Conservation (phyloP, 1,140 invertebrate genomes). For the Neuroterus valhalla region DNA sequence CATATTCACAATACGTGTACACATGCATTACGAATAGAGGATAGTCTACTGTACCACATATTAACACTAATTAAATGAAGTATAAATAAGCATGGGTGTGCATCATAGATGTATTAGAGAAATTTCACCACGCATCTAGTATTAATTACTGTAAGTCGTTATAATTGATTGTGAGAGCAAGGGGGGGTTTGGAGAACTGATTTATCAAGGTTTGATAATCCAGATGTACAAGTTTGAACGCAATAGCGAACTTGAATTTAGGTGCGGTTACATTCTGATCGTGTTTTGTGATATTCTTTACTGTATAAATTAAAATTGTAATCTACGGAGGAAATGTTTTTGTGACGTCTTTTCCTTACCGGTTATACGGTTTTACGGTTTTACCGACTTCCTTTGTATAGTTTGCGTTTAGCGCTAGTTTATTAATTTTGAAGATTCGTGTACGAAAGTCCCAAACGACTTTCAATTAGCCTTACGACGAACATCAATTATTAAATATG, state of each 20-base stretch:
- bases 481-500: constrained; percentile 30
- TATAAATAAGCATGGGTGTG: constrained; percentile 64
- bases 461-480: constrained; percentile 30
- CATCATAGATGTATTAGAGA: constrained; percentile 60
- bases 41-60: constrained; percentile 61
- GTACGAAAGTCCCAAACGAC: constrained; percentile 16
- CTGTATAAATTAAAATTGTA: constrained; percentile 25
- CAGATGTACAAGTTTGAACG: neutral
- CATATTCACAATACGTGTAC: constrained; percentile 22
- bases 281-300: constrained; percentile 28
- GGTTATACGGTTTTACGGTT: constrained; percentile 27
- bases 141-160: constrained; percentile 48
- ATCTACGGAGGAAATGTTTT: constrained; percentile 2
- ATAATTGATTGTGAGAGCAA: constrained; percentile 20
- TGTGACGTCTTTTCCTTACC: constrained; percentile 13
- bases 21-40: constrained; percentile 51
- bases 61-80: constrained; percentile 54
- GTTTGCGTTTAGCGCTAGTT: constrained; percentile 23
- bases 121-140: constrained; percentile 57
- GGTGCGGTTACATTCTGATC: constrained; percentile 19
- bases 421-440: constrained; percentile 11
- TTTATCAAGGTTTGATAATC: constrained; percentile 8
- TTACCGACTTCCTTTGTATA: constrained; percentile 22
- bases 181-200: neutral
- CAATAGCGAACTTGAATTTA: neutral